A percentile compares a stretch with the other conserved stretches of the same genome.
These are phyloP conservation scores for Cyprinella venusta DNA, from an alignment of 2,797 vertebrate genomes.

Conservation along the genomic window DNA sequence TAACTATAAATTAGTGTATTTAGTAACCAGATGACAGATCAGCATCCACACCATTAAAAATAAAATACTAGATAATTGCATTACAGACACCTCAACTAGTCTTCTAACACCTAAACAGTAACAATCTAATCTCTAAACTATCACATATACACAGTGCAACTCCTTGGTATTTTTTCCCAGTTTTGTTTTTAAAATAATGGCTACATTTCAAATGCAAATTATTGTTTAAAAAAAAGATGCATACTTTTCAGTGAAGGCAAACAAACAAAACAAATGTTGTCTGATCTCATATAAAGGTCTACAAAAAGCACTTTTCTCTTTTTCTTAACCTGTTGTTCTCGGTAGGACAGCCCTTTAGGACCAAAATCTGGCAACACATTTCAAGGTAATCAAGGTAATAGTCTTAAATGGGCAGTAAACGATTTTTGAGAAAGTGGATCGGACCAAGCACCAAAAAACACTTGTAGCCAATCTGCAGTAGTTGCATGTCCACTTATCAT, in stretches of 20 bases:
- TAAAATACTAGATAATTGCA: not conserved
- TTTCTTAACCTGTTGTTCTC: too few species aligned
- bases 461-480: not conserved
- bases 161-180: not conserved
- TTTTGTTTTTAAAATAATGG: not conserved
- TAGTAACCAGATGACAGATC: not conserved
- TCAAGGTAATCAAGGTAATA: not conserved
- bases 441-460: not conserved
- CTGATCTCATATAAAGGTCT: constrained; percentile 2
- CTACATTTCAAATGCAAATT: not conserved
- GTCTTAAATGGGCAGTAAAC: not conserved
- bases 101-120: constrained; percentile 5
- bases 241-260: not conserved
- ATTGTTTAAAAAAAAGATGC: not conserved
- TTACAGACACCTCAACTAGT: constrained; percentile 14
- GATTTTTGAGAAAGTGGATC: not conserved
- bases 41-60: not conserved
- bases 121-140: not conserved
- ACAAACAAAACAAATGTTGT: not conserved
- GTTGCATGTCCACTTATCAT: not conserved
- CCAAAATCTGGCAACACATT: constrained; percentile 17
- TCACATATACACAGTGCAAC: constrained; percentile 15
- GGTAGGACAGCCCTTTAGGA: constrained; percentile 30
- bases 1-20: not conserved
- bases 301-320: constrained; percentile 19